phyloP scores from a whole-genome alignment of 2,888 invertebrate species.

The Neuroscelio doddi region DNA sequence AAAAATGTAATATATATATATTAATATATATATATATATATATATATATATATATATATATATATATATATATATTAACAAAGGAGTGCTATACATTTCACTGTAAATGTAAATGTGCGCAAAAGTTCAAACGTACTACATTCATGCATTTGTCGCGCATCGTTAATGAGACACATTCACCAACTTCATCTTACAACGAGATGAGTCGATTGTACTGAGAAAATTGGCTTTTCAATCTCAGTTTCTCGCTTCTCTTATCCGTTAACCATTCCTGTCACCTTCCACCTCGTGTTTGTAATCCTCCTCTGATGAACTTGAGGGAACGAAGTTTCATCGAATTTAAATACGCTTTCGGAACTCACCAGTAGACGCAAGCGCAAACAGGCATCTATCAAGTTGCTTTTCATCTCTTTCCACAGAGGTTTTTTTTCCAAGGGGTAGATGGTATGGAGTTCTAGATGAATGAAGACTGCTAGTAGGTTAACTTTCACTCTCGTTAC shows the following conservation, averaged over 20 bases:
- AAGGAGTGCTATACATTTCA: conserved; percentile 62
- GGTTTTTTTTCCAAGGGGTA: conserved; percentile 43
- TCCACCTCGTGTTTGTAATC: conserved; percentile 43
- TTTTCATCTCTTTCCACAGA: conserved; percentile 38
- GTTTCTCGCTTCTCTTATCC: conserved; percentile 45
- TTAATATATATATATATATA: no score
- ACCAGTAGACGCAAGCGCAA: conserved; percentile 52
- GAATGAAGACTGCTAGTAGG: conserved; percentile 47
- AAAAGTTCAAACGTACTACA: conserved; percentile 25
- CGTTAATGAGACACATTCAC: conserved; percentile 71
- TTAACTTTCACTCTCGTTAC: conserved; percentile 43
- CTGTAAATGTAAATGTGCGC: no score
- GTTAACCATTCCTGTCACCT: conserved; percentile 41
- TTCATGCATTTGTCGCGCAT: conserved; percentile 38
- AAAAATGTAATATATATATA: no score
- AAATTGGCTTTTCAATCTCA: conserved; percentile 68
- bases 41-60: no score
- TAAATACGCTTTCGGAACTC: conserved; percentile 61
- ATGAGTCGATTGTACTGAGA: conserved; percentile 68
- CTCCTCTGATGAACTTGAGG: conserved; percentile 56
- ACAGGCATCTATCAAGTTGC: conserved; percentile 28
- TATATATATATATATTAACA: no score
- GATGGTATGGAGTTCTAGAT: conserved; percentile 31
- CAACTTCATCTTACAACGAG: conserved; percentile 65
- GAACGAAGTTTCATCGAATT: conserved; percentile 64